phyloP scores from a whole-genome alignment of 2,888 invertebrate genomes.

The Drosophila incognita region DNA sequence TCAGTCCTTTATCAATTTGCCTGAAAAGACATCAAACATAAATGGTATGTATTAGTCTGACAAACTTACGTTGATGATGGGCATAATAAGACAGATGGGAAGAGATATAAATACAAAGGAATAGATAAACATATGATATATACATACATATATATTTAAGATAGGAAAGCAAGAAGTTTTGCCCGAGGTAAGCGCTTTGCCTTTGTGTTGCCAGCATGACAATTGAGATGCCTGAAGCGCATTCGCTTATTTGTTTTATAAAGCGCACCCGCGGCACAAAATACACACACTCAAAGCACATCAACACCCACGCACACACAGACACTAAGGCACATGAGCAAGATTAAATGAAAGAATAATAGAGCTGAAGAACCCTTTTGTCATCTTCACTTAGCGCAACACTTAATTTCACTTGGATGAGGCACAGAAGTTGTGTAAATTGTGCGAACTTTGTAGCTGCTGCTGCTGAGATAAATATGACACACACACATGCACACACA shows the following conservation, averaged over 20 bases:
- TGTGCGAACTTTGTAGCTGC: slow-evolving; percentile 77
- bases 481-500: slow-evolving; percentile 42
- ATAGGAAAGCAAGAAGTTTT: slow-evolving; percentile 38
- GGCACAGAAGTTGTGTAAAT: slow-evolving; percentile 75
- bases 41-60: background rate
- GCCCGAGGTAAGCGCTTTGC: slow-evolving; percentile 45
- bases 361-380: slow-evolving; percentile 81
- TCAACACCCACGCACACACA: slow-evolving; percentile 24
- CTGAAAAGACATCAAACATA: slow-evolving; percentile 20
- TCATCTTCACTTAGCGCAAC: slow-evolving; percentile 79
- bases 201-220: slow-evolving; percentile 64
- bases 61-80: slow-evolving; percentile 18
- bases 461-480: slow-evolving; percentile 66
- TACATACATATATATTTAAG: slow-evolving; percentile 11
- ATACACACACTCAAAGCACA: slow-evolving; percentile 23
- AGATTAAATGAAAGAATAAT: slow-evolving; percentile 78
- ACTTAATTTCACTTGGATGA: slow-evolving; percentile 79
- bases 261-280: slow-evolving; percentile 72
- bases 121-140: background rate
- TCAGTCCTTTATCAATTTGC: slow-evolving; percentile 5
- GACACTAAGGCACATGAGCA: slow-evolving; percentile 36
- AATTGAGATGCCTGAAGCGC: slow-evolving; percentile 72
- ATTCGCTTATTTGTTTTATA: slow-evolving; percentile 76
- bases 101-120: slow-evolving; percentile 22
- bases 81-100: slow-evolving; percentile 32